A percentile compares a stretch with the other conserved stretches of the same genome.
Conservation (phyloP, 1,140 invertebrate genomes). For the Saccostrea echinata region DNA sequence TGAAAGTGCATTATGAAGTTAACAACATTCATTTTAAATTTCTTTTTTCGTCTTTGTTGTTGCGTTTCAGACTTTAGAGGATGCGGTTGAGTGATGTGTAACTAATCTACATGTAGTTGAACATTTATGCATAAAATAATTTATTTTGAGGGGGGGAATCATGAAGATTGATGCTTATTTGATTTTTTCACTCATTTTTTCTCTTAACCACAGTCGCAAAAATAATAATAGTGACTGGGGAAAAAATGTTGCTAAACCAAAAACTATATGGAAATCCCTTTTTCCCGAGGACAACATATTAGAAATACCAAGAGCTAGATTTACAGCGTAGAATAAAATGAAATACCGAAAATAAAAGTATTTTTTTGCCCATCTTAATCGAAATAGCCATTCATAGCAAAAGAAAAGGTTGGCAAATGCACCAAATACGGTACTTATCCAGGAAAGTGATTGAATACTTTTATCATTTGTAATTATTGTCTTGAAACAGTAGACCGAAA, state of each 20-base stretch:
- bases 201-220: neutral
- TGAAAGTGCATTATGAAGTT: no score
- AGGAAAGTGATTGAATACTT: neutral
- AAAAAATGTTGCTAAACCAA: neutral
- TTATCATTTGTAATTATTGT: neutral
- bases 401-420: neutral
- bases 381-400: neutral
- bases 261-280: neutral
- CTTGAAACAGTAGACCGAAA: neutral
- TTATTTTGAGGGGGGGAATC: no score
- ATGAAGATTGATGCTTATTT: no score
- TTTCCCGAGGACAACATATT: neutral
- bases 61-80: no score
- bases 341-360: neutral
- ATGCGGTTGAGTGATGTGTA: no score
- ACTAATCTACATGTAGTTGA: no score
- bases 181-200: neutral
- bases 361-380: neutral
- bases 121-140: no score
- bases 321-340: neutral
- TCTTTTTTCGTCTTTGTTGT: no score
- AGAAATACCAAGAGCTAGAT: neutral
- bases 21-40: no score
- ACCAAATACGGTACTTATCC: neutral
- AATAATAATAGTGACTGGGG: neutral